A percentile compares a stretch with the other conserved stretches of the same genome.
Evolutionary conservation across 2,113 vertebrate species (phyloP).

Genomic region (Clarias batrachus): DNA sequence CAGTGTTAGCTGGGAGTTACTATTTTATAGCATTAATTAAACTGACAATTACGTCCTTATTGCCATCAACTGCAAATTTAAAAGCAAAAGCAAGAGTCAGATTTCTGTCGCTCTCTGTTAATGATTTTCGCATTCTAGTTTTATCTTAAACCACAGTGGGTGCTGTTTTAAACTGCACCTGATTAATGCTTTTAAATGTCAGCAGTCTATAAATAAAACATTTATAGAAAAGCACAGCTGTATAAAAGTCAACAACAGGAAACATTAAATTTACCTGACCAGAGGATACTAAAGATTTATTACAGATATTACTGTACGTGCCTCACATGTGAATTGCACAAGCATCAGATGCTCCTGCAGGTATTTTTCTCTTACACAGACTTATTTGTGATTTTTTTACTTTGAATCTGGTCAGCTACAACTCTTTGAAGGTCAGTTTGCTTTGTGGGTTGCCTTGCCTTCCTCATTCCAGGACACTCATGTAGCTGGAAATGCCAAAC

Average conservation of each 20-base stretch:
- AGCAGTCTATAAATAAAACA: background rate
- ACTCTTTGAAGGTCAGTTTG: constrained; percentile 16
- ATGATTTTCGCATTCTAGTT: background rate
- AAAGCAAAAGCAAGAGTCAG: too few species aligned
- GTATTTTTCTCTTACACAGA: background rate
- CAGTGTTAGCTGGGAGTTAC: background rate
- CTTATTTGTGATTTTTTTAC: constrained; percentile 13
- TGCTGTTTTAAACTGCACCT: background rate
- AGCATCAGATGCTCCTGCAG: background rate
- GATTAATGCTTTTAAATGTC: background rate
- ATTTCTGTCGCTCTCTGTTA: background rate
- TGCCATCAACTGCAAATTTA: constrained; percentile 7
- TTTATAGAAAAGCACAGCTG: background rate
- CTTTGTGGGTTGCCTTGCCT: constrained; percentile 36
- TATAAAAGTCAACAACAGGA: background rate
- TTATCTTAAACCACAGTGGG: background rate
- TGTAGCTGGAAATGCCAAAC: constrained; percentile 42
- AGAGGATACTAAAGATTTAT: background rate
- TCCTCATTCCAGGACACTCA: constrained; percentile 26
- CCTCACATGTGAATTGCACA: constrained; percentile 5
- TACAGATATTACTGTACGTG: background rate
- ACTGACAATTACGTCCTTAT: constrained; percentile 28
- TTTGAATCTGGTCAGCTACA: constrained; percentile 12
- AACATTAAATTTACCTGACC: background rate
- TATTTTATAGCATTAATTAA: constrained; percentile 62